Base-by-base conservation (phyloP, 2,888 invertebrate species). In the Leucoma salicis region DNA sequence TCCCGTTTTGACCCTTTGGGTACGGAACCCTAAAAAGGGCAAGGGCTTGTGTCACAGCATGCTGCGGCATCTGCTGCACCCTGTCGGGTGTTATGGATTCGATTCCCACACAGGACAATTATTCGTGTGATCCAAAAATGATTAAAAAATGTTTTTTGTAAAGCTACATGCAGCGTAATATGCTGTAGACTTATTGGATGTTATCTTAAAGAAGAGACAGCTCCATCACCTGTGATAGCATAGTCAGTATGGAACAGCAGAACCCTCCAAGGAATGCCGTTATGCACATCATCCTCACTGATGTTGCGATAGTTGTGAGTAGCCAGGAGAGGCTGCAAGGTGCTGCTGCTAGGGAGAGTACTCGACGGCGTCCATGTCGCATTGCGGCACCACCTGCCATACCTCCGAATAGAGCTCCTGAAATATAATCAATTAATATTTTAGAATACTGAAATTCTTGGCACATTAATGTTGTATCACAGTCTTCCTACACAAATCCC, bases 261-360 rank as follows among this genome's bases (percentile, higher is more conserved):
- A 95, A 93, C 0, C 97, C 97, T 31, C 95, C 96, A 43, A 96
- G 80, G 72, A 97, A 95, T 39, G 97, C 95, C 0, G 96, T 96
- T 60, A 94, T 90, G 80, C 95, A 95, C 91, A 97, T 94, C 83
- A 95, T 92, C 65, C 94, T 91, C 6, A 96, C 94, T 31, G 94
- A 93, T 27, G 93, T 93, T 10, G 96, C 95, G 47, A 95, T 91
- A 1, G 94, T 94, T 0, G 97, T 96, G 18, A 95, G 87, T 38
- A 96, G 85, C 96, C 97, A 97, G 42, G 96, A 94, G 2, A 93
- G 87, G 33, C 94, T 94, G 77, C 95, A 92, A 0, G 96, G 95
- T 1, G 94, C 91, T 0, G 95, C 94, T 3, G 95, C 93, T 12
- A 93, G 84, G 1, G 95, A 91, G 29, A 94, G 85, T 43, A 94